Base-by-base conservation (phyloP, 1,140 invertebrate species). In the Trachymyrmex cornetzi region DNA sequence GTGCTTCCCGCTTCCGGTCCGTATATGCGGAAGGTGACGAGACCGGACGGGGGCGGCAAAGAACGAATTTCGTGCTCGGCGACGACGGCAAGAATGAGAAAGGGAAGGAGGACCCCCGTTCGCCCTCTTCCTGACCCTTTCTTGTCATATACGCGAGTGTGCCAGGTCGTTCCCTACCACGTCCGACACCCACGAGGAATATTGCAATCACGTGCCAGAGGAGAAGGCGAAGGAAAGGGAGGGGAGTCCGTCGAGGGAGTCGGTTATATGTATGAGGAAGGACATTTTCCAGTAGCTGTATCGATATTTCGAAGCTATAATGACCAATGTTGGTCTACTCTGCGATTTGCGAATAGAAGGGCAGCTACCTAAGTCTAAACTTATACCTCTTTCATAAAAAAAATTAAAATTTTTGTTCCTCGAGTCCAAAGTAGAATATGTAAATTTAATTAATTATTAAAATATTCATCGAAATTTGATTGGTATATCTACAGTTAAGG, bases 171-270 rank as follows among this genome's bases (percentile, higher is more conserved):
- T 87, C 75, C 50, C 50, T 85, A 59, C 63, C 75, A 53, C 72
- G 87, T 86, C 87, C 88, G 67, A 77, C 75, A 75, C 82, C 88
- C 88, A 84, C 66, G 87, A 77, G 82, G 88, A 89, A 89, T 89
- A 89, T 89, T 86, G 87, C 77, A 89, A 89, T 89, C 87, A 77
- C 55, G 88, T 84, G 66, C 75, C 50, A 22, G n/a, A 38, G 30
- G 27, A 44, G 44, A 30, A 34, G 24, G 57, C 55, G 34, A n/a
- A 22, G n/a, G 9, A 22, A 12, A 9, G 27, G 19, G 55, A 30
- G 5, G 34, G 63, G 27, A 9, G 80, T 63, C 57, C 80, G 69
- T 63, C 59, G 59, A 14, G 84, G 75, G 72, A 85, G 74, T 80
- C 82, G 48, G 75, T 80, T 66, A 4, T 59, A 85, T 79, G 80